Conservation (phyloP, 2,113 vertebrate genomes). For the mouse (Mus musculus) region DNA sequence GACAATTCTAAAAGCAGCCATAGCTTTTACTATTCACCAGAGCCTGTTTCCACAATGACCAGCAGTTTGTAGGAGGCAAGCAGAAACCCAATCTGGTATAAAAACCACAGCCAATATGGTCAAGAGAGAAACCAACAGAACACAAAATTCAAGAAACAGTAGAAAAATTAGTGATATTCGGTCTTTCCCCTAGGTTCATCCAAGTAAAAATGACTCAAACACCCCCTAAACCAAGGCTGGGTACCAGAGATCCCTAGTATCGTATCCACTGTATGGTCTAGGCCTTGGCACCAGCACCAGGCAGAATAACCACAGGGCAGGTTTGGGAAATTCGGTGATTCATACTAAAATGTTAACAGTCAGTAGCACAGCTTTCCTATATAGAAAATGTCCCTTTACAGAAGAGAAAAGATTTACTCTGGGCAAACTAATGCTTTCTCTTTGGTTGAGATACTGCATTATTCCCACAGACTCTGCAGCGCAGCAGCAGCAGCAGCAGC, state of each 20-base stretch:
- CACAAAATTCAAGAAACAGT: not conserved
- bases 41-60: constrained; percentile 32
- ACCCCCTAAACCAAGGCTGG: not conserved
- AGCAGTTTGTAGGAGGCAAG: not conserved
- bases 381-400: not conserved
- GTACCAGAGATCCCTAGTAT: not conserved
- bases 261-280: not conserved
- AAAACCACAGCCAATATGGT: not conserved
- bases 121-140: not conserved
- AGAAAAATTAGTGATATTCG: not conserved
- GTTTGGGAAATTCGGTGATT: not conserved
- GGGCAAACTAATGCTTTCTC: not conserved
- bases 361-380: not conserved
- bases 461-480: not conserved
- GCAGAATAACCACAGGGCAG: not conserved
- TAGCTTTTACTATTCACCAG: not conserved
- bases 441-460: not conserved
- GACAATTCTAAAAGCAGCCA: constrained; percentile 18
- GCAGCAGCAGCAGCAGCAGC: not conserved
- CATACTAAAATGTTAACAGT: constrained; percentile 34
- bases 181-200: not conserved
- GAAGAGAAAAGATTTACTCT: not conserved
- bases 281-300: not conserved
- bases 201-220: constrained; percentile 43
- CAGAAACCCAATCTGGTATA: constrained; percentile 14